Percentiles rank a stretch among this genome's conserved stretches.
Evolutionary conservation across 2,888 invertebrate genomes (phyloP).

Genomic region (Bursaphelenchus okinawaensis): DNA sequence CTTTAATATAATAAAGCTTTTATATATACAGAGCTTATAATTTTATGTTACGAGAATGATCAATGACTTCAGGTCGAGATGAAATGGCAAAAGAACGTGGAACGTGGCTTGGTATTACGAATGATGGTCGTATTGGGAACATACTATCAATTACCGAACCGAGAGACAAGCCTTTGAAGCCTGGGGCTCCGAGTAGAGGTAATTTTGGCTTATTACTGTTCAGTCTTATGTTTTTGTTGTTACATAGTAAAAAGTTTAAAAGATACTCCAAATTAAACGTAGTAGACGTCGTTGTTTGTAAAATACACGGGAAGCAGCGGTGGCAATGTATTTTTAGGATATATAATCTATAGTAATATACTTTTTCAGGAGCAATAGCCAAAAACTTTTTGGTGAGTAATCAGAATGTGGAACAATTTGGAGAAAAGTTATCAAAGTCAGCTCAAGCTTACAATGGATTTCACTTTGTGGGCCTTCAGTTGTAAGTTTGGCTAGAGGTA

Average conservation of each 20-base stretch:
- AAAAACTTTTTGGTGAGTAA: slow-evolving; percentile 24
- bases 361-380: slow-evolving; percentile 31
- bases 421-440: slow-evolving; percentile 18
- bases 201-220: neutral
- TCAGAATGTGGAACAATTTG: slow-evolving; percentile 16
- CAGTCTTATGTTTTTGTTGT: too few relatives aligned
- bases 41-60: too few relatives aligned
- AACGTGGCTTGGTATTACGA: slow-evolving; percentile 47
- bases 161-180: slow-evolving; percentile 15
- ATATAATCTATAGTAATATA: too few relatives aligned
- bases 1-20: too few relatives aligned
- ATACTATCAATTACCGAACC: slow-evolving; percentile 42
- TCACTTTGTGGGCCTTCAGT: slow-evolving; percentile 40
- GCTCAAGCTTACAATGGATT: slow-evolving; percentile 40
- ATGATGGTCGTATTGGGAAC: slow-evolving; percentile 33
- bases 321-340: too few relatives aligned
- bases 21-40: too few relatives aligned
- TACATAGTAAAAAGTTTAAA: too few relatives aligned
- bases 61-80: slow-evolving; percentile 35
- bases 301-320: too few relatives aligned
- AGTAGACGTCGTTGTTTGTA: neutral
- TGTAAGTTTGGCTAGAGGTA: slow-evolving; percentile 14
- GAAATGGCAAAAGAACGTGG: slow-evolving; percentile 40
- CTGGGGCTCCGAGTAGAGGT: slow-evolving; percentile 38
- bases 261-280: neutral